phyloP scores from a whole-genome alignment of 2,888 invertebrate species.

The Oligia strigilis region DNA sequence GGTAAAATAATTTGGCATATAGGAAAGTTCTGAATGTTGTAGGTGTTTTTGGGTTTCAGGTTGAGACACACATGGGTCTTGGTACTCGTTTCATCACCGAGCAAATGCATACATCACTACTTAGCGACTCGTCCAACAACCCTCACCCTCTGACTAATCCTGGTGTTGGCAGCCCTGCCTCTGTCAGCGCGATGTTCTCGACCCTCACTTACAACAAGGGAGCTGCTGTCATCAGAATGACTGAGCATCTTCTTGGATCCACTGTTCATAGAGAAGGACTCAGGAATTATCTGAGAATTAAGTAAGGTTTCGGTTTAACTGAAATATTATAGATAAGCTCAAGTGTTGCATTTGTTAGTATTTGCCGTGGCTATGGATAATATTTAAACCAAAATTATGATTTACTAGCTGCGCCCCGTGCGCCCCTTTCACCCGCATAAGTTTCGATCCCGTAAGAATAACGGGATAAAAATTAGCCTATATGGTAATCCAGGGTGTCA shows the following conservation, averaged over 20 bases:
- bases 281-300: conserved; percentile 85
- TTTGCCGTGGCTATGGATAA: too few species aligned
- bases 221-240: conserved; percentile 92
- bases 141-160: conserved; percentile 91
- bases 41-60: conserved; percentile 78
- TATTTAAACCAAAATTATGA: too few species aligned
- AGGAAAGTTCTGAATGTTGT: neutral
- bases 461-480: too few species aligned
- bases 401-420: too few species aligned
- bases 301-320: conserved; percentile 20
- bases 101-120: conserved; percentile 92
- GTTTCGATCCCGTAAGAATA: too few species aligned
- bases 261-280: conserved; percentile 89
- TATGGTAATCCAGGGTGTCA: too few species aligned
- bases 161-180: conserved; percentile 89
- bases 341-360: too few species aligned
- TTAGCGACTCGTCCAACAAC: conserved; percentile 89
- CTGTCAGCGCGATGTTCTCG: conserved; percentile 92
- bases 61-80: conserved; percentile 91
- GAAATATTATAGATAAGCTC: neutral
- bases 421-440: too few species aligned
- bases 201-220: conserved; percentile 93
- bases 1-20: neutral
- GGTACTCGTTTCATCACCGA: conserved; percentile 93
- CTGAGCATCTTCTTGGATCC: conserved; percentile 91